Percentiles rank a stretch among this genome's conserved stretches.
Evolutionary conservation across 2,113 vertebrate genomes (phyloP).

Genomic region (Heterocephalus glaber): DNA sequence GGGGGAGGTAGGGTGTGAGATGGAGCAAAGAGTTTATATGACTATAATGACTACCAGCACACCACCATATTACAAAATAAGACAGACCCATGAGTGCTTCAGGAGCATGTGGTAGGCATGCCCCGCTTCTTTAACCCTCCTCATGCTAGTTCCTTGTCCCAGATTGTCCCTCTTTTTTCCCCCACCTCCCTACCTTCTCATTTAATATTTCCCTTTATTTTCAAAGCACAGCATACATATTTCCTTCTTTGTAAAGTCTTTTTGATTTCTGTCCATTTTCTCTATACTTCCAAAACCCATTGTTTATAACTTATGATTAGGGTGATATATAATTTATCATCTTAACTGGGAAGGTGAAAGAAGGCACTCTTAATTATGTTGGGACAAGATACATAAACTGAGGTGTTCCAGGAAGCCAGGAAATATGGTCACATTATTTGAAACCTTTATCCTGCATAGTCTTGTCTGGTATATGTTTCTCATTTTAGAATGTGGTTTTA

Average conservation of each 20-base stretch:
- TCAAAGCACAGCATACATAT: neutral
- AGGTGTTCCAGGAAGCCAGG: neutral
- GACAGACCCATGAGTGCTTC: accelerated
- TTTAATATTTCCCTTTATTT: slow-evolving; percentile 13
- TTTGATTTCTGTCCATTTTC: neutral
- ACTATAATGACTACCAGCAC: neutral
- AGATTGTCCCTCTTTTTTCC: neutral
- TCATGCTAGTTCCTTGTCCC: neutral
- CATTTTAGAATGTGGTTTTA: neutral
- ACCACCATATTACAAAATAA: neutral
- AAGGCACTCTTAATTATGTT: neutral
- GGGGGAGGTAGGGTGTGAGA: no score
- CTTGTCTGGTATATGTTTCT: neutral
- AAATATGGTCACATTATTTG: neutral
- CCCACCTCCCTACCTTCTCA: neutral
- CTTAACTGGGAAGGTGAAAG: neutral
- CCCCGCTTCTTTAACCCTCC: neutral
- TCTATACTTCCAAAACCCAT: neutral
- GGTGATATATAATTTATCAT: neutral
- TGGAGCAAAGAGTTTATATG: neutral
- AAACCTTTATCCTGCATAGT: neutral
- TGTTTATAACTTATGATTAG: neutral
- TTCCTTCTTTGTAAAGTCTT: slow-evolving; percentile 26
- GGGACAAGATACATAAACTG: neutral
- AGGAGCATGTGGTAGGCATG: accelerated